Evolutionary conservation across 2,113 vertebrate species (phyloP).

Genomic region (Sorex fumeus): DNA sequence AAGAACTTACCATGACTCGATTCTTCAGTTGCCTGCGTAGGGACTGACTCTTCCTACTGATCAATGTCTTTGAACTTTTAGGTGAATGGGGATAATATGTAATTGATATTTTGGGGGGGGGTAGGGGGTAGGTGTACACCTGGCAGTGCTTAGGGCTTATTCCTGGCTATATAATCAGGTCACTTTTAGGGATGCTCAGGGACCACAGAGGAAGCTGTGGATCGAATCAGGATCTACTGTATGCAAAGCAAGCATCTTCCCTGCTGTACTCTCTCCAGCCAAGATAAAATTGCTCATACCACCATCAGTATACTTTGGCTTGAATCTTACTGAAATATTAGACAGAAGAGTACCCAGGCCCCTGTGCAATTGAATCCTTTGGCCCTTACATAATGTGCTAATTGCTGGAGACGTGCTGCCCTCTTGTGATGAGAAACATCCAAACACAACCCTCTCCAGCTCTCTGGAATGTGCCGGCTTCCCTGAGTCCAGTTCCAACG

Average conservation of each 20-base stretch:
- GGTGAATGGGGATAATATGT: background rate
- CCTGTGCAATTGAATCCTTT: background rate
- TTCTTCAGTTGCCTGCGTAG: background rate
- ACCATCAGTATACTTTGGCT: background rate
- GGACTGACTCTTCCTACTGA: background rate
- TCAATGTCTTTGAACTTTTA: background rate
- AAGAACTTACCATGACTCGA: background rate
- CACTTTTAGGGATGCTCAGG: too few relatives aligned
- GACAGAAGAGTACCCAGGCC: background rate
- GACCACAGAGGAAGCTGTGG: too few relatives aligned
- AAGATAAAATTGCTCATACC: background rate
- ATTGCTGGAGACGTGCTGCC: constrained; percentile 51
- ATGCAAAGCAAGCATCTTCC: too few relatives aligned
- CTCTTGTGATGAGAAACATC: constrained; percentile 54
- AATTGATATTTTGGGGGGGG: too few relatives aligned
- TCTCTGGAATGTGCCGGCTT: background rate
- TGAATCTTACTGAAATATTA: background rate
- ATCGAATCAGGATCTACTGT: too few relatives aligned
- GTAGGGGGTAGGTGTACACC: too few relatives aligned
- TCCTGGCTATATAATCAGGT: too few relatives aligned
- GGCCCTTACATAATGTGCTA: background rate
- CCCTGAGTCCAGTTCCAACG: background rate
- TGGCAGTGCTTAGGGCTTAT: too few relatives aligned
- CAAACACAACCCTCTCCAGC: background rate
- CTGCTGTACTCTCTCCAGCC: too few relatives aligned